Evolutionary conservation across 2,797 vertebrate species (phyloP).

Genomic region (Zenarchopterus dispar): DNA sequence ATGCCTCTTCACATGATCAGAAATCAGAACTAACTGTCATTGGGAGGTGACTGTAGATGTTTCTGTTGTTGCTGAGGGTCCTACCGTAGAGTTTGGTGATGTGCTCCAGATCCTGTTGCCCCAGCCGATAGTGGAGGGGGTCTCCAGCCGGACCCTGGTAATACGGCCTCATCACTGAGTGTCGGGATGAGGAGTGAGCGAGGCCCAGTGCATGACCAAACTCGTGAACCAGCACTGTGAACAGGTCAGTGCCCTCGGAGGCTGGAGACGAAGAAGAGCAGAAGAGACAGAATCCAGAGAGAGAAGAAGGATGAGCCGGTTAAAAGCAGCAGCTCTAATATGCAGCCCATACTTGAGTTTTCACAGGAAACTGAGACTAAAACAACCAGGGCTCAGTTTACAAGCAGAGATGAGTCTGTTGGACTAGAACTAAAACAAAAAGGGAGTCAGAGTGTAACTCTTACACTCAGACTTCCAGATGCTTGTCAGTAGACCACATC

Average conservation of each 20-base stretch:
- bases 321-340: too few relatives aligned
- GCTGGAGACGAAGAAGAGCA: constrained; percentile 27
- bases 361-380: too few relatives aligned
- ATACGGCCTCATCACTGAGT: constrained; percentile 84
- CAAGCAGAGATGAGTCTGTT: too few relatives aligned
- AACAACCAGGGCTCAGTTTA: too few relatives aligned
- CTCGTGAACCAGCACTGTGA: constrained; percentile 81
- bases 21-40: too few relatives aligned
- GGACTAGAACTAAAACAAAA: too few relatives aligned
- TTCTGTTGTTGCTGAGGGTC: not conserved
- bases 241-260: constrained; percentile 78
- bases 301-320: not conserved
- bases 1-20: too few relatives aligned
- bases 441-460: too few relatives aligned
- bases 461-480: too few relatives aligned
- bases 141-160: constrained; percentile 83
- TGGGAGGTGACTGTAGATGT: too few relatives aligned
- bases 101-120: constrained; percentile 67
- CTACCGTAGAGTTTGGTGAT: constrained; percentile 82
- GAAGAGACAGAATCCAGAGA: not conserved
- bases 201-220: constrained; percentile 83
- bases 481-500: too few relatives aligned
- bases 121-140: constrained; percentile 78
- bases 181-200: constrained; percentile 76
- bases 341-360: too few relatives aligned